phyloP scores from a whole-genome alignment of 2,797 vertebrate species.

The Neoniphon sammara region DNA sequence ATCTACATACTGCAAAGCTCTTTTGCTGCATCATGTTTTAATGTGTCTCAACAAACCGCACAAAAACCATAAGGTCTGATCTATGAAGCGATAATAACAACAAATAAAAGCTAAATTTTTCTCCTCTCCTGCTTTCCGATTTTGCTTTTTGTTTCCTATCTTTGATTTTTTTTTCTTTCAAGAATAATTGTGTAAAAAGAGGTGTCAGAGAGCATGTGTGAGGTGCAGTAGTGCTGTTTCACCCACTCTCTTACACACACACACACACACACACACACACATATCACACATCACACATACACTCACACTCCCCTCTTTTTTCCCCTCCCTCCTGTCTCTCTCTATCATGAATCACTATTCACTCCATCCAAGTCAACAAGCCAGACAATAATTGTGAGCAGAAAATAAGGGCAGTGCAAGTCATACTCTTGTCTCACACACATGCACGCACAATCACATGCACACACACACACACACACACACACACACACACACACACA shows the following conservation, averaged over 20 bases:
- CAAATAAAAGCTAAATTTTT: too few relatives aligned
- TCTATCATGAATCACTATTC: slow-evolving; percentile 36
- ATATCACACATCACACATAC: background rate
- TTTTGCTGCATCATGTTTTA: too few relatives aligned
- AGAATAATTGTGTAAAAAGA: slow-evolving; percentile 29
- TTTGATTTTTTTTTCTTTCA: background rate
- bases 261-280: background rate
- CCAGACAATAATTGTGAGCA: slow-evolving; percentile 34
- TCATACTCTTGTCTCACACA: slow-evolving; percentile 23
- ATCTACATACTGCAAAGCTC: too few relatives aligned
- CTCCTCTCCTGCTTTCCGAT: too few relatives aligned
- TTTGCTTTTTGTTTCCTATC: background rate
- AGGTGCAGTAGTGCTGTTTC: slow-evolving; percentile 7
- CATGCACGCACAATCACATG: slow-evolving; percentile 5
- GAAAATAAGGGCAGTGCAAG: slow-evolving; percentile 28
- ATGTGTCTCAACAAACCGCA: too few relatives aligned
- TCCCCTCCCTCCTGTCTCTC: background rate
- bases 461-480: slow-evolving; percentile 5
- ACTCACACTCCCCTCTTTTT: slow-evolving; percentile 22
- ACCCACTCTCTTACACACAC: background rate
- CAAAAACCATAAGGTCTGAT: too few relatives aligned
- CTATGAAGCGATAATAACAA: too few relatives aligned
- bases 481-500: slow-evolving; percentile 18
- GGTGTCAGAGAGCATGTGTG: slow-evolving; percentile 26
- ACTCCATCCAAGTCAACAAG: background rate